Evolutionary conservation across 2,113 vertebrate species (phyloP).

Genomic region (Zosterops lateralis): DNA sequence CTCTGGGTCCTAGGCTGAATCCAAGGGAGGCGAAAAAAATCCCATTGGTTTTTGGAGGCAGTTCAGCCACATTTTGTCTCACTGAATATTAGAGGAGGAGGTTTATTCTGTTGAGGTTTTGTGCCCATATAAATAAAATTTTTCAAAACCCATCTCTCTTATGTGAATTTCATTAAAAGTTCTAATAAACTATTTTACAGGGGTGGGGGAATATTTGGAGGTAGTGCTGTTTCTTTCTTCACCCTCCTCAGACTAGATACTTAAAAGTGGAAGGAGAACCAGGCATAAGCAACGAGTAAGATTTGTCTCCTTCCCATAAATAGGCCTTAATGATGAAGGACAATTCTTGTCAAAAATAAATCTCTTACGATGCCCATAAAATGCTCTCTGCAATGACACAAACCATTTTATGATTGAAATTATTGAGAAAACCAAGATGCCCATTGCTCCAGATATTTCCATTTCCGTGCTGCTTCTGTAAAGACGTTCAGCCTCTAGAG

Average conservation of each 20-base stretch:
- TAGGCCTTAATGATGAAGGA: background rate
- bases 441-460: background rate
- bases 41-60: background rate
- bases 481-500: background rate
- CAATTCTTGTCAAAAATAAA: background rate
- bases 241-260: background rate
- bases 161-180: background rate
- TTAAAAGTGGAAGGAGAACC: background rate
- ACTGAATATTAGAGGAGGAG: background rate
- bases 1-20: background rate
- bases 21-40: background rate
- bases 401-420: background rate
- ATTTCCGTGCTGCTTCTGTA: background rate
- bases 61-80: background rate
- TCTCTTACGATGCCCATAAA: background rate
- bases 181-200: background rate
- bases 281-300: background rate
- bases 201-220: background rate
- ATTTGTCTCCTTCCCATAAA: background rate
- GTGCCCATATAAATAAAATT: background rate
- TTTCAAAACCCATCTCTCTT: background rate
- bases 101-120: background rate
- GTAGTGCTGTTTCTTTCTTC: background rate
- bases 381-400: background rate
- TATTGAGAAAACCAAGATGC: background rate